phyloP scores from a whole-genome alignment of 1,140 invertebrate species.

The Sarcophaga peregrina region DNA sequence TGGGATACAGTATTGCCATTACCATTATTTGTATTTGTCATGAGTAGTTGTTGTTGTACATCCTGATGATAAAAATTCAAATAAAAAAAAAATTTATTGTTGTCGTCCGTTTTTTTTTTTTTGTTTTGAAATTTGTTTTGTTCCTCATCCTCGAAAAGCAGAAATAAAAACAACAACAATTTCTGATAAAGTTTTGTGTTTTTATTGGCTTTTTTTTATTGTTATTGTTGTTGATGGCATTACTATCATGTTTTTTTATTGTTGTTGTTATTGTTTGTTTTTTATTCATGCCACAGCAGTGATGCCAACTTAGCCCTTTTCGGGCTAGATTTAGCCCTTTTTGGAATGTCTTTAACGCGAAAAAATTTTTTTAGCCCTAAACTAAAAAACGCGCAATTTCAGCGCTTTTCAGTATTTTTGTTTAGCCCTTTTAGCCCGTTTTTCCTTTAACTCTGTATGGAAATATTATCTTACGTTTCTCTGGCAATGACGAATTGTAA shows the following conservation, averaged over 20 bases:
- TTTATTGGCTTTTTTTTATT: background rate
- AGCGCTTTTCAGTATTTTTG: too few relatives aligned
- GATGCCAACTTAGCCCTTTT: too few relatives aligned
- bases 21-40: too few relatives aligned
- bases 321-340: too few relatives aligned
- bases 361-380: too few relatives aligned
- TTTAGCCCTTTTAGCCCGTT: too few relatives aligned
- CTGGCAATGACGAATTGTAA: too few relatives aligned
- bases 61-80: constrained; percentile 4
- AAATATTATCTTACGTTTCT: too few relatives aligned
- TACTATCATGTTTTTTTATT: background rate
- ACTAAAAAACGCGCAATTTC: too few relatives aligned
- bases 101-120: background rate
- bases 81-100: background rate
- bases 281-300: background rate
- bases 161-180: background rate
- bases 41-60: background rate
- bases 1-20: too few relatives aligned
- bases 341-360: too few relatives aligned
- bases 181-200: background rate
- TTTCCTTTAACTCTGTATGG: too few relatives aligned
- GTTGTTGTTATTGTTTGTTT: background rate
- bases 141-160: background rate
- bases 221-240: background rate
- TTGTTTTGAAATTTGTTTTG: background rate